Conservation (phyloP, 1,140 invertebrate species). For the Diachasma alloeum region DNA sequence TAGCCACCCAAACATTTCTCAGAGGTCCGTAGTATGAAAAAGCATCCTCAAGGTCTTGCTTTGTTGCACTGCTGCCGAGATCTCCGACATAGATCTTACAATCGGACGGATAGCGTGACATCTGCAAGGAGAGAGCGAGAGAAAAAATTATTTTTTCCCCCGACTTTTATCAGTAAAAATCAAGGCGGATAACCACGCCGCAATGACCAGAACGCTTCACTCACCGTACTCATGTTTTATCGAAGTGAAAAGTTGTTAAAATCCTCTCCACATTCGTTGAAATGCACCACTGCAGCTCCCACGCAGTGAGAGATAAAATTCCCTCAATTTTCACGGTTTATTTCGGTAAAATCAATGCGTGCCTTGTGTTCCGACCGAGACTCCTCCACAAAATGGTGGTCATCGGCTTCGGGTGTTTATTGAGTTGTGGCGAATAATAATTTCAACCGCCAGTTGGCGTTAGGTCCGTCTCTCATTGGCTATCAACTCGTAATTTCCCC, state of each 20-base stretch:
- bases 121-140: conserved; percentile 47
- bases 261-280: neutral
- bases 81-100: conserved; percentile 98
- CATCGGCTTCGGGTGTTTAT: neutral
- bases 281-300: neutral
- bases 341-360: neutral
- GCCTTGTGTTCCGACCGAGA: neutral
- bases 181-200: neutral
- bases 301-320: neutral
- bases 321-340: neutral
- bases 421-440: neutral
- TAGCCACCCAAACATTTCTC: conserved; percentile 93
- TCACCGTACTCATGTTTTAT: conserved; percentile 1
- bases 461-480: neutral
- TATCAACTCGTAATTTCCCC: neutral
- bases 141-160: neutral
- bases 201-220: neutral
- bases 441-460: neutral
- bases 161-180: neutral
- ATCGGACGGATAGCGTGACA: conserved; percentile 84
- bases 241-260: neutral
- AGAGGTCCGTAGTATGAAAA: conserved; percentile 95
- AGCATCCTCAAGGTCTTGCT: conserved; percentile 90
- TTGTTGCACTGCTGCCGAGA: conserved; percentile 86
- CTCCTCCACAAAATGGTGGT: neutral